Evolutionary conservation across 2,888 invertebrate genomes (phyloP), one percentile per base, ranked within the genome.

Genomic region (Alsophila aescularia): DNA sequence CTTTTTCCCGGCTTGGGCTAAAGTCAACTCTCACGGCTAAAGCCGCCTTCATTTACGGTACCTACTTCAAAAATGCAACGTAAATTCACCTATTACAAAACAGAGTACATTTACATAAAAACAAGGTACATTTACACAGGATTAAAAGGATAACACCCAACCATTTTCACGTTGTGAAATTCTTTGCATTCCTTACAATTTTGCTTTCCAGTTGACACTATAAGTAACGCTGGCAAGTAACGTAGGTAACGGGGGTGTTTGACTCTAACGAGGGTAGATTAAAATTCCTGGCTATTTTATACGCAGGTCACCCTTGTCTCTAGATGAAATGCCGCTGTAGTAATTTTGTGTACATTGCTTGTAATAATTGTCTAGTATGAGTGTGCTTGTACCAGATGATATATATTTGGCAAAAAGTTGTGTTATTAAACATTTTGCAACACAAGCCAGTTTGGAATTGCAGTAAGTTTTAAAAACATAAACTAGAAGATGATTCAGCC

Each of bases 261-360:
- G 39, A 44, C 49, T 54, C 78, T 85, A 86, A 87, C 87, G 79
- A 87, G 84, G 80, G 77, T 80, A 79, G 82, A 87, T 87, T 86
- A 87, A 87, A 87, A 87, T 87, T 87, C 87, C 81, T 78, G 64
- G 62, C 64, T 73, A 72, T 75, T 81, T 80, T 75, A 77, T 78
- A 72, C 69, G 67, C 60, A 63, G 73, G 73, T 71, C 75, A 72
- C 75, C 79, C 73, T 73, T 64, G 64, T 69, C 67, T 64, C 50
- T 49, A 61, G 50, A 16, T n/a, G n/a, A 50, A 45, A 50, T 55
- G 44, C 36, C 34, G 37, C 8, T 18, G 35, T 6, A 27, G 45
- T 58, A 60, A 60, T 59, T 60, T 57, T 31, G 51, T 54, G 58
- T 52, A 54, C 48, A 52, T 55, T 58, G 32, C 32, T 32, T 10